phyloP scores from a whole-genome alignment of 2,888 invertebrate genomes.

The Megastigmus dorsalis region DNA sequence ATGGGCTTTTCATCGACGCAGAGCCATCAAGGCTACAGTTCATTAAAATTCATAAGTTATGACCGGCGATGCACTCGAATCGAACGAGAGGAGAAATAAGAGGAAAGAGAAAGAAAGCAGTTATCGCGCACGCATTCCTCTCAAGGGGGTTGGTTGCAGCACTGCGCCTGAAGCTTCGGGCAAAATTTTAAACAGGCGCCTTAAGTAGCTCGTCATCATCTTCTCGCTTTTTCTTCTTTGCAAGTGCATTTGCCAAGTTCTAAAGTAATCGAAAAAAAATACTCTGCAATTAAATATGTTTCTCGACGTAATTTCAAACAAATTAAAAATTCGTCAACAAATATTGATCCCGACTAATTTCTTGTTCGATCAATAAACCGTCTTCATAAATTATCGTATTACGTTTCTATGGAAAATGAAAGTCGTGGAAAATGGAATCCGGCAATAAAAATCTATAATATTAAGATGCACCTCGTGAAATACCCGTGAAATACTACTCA shows the following conservation, averaged over 20 bases:
- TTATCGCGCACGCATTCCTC: conserved; percentile 24
- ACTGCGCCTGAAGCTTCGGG: conserved; percentile 41
- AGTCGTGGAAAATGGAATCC: not conserved
- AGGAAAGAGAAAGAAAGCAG: conserved; percentile 5
- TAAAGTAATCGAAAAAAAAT: too few species aligned
- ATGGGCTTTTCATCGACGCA: conserved; percentile 50
- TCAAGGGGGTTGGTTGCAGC: conserved; percentile 22
- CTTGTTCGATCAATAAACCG: conserved; percentile 4
- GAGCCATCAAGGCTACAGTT: conserved; percentile 19
- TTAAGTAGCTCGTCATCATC: conserved; percentile 33
- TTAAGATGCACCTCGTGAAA: conserved; percentile 6
- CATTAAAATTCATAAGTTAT: conserved; percentile 55
- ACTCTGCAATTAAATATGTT: too few species aligned
- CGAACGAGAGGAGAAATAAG: conserved; percentile 27
- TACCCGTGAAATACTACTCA: conserved; percentile 15
- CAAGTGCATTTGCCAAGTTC: too few species aligned
- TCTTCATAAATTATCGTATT: not conserved
- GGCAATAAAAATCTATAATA: conserved; percentile 10
- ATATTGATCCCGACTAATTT: not conserved
- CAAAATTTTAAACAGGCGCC: conserved; percentile 40
- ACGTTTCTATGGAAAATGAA: not conserved
- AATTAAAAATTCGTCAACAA: not conserved
- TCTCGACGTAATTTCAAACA: too few species aligned
- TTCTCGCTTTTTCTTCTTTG: not conserved
- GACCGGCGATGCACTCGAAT: conserved; percentile 37